These are phyloP conservation scores for Otolemur garnettii DNA, from an alignment of 2,113 vertebrate species.

Conservation along the genomic window DNA sequence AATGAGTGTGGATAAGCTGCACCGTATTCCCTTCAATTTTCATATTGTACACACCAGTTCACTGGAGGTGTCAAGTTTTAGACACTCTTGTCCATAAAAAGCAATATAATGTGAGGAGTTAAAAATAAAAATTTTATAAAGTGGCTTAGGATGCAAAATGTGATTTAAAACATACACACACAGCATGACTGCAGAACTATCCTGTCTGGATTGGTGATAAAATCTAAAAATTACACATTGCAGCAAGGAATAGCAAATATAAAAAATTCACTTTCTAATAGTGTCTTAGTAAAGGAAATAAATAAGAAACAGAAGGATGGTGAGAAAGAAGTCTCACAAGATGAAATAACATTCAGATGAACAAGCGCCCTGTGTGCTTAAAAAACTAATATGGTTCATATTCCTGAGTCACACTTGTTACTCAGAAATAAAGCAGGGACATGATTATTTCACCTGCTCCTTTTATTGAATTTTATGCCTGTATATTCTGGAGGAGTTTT, in stretches of 20 bases:
- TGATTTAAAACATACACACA: neutral
- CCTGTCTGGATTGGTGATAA: neutral
- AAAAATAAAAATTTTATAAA: neutral
- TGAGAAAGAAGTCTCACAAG: conserved; percentile 1
- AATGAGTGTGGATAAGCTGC: neutral
- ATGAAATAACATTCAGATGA: neutral
- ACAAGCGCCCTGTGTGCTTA: neutral
- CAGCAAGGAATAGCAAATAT: neutral
- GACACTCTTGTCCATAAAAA: neutral
- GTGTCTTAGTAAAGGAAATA: neutral
- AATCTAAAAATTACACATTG: conserved; percentile 26
- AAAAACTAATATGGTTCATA: neutral
- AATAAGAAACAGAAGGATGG: neutral
- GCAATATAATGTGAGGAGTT: neutral
- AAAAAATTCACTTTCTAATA: neutral
- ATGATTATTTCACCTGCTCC: neutral
- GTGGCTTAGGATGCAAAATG: neutral
- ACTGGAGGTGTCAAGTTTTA: neutral
- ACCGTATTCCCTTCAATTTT: neutral
- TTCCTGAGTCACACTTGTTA: neutral
- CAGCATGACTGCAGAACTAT: neutral
- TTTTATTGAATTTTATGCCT: neutral
- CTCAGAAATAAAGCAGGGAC: neutral
- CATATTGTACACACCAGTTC: neutral
- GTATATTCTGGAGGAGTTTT: neutral